phyloP scores from a whole-genome alignment of 2,113 vertebrate species.

The Uria lomvia region DNA sequence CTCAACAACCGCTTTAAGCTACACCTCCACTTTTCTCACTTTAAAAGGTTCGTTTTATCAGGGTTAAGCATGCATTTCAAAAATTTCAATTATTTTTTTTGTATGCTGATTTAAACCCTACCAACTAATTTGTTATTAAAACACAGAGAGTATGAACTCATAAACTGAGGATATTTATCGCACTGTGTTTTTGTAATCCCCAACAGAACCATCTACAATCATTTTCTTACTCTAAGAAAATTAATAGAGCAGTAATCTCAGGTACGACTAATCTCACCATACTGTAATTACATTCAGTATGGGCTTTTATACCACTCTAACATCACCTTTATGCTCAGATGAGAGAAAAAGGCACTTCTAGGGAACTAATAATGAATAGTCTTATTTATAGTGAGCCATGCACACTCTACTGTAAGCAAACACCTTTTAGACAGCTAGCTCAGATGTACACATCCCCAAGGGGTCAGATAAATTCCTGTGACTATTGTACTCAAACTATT shows the following conservation, averaged over 20 bases:
- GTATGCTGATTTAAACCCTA: neutral
- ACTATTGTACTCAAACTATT: neutral
- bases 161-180: neutral
- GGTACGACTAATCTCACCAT: neutral
- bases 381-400: neutral
- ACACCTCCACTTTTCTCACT: neutral
- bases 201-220: neutral
- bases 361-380: neutral
- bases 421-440: neutral
- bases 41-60: neutral
- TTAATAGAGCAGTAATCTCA: neutral
- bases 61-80: neutral
- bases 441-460: neutral
- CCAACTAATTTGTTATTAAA: neutral
- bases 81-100: neutral
- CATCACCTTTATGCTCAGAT: neutral
- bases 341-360: neutral
- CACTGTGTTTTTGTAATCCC: neutral
- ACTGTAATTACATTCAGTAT: neutral
- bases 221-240: neutral
- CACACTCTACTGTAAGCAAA: neutral
- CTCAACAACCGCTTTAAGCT: neutral
- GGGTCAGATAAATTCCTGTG: neutral
- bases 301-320: neutral
- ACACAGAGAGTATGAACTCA: neutral